phyloP scores from a whole-genome alignment of 2,888 invertebrate genomes.

The Eupithecia exiguata region DNA sequence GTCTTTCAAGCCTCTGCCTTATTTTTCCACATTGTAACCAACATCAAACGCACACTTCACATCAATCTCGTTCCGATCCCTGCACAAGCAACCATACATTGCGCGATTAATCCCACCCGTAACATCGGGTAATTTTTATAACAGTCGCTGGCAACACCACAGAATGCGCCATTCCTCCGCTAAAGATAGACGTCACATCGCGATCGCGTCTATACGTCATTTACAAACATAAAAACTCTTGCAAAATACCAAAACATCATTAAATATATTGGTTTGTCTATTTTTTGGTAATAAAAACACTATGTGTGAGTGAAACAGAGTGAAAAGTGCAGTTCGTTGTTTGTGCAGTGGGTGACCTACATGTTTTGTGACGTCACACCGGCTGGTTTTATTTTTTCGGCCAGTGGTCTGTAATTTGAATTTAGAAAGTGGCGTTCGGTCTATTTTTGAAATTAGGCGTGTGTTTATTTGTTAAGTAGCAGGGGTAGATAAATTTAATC shows the following conservation, averaged over 20 bases:
- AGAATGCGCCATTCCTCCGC: conserved; percentile 71
- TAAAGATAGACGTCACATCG: conserved; percentile 53
- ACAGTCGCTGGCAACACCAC: conserved; percentile 55
- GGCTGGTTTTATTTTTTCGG: conserved; percentile 39
- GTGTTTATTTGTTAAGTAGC: not conserved
- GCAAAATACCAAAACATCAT: conserved; percentile 37
- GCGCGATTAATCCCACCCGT: not conserved
- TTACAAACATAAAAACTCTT: conserved; percentile 52
- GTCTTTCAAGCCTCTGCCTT: not conserved
- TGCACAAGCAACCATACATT: not conserved
- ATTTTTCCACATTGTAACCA: not conserved
- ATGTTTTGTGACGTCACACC: conserved; percentile 61
- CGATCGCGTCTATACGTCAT: conserved; percentile 54
- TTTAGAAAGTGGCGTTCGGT: conserved; percentile 18
- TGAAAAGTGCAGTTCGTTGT: conserved; percentile 30
- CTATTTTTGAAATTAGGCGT: not conserved
- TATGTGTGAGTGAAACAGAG: conserved; percentile 7
- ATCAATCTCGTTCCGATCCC: not conserved
- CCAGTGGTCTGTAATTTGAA: conserved; percentile 41
- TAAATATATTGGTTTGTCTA: conserved; percentile 19
- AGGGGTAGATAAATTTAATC: not conserved
- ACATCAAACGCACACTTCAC: not conserved
- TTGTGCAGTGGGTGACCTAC: conserved; percentile 53
- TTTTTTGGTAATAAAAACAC: conserved; percentile 13
- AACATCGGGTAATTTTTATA: conserved; percentile 12